Evolutionary conservation across 2,113 vertebrate genomes (phyloP).

Genomic region (Opisthocomus hoazin): DNA sequence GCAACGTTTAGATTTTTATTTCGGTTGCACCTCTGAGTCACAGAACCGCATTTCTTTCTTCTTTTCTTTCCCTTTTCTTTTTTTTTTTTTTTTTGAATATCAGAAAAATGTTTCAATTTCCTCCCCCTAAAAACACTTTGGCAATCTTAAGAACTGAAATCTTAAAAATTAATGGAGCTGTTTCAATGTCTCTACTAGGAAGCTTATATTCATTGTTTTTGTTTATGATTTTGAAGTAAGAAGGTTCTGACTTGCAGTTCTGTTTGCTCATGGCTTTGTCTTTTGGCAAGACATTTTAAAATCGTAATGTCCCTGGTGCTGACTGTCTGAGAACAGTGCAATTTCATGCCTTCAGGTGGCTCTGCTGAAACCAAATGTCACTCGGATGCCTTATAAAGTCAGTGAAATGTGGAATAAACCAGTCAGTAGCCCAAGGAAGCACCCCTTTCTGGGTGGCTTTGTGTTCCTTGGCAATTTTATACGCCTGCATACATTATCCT

Average conservation of each 20-base stretch:
- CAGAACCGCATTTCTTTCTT: neutral
- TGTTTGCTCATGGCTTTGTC: neutral
- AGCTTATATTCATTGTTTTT: neutral
- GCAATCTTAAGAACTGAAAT: neutral
- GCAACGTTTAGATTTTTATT: conserved; percentile 31
- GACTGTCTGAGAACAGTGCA: neutral
- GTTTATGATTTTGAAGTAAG: neutral
- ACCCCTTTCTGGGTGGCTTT: conserved; percentile 51
- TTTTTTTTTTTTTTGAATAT: neutral
- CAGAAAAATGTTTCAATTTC: neutral
- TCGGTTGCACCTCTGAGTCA: conserved; percentile 30
- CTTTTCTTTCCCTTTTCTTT: neutral
- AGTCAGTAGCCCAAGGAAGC: conserved; percentile 33
- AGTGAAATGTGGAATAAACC: conserved; percentile 30
- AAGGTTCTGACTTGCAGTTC: neutral
- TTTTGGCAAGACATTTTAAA: conserved; percentile 1
- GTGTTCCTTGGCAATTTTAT: conserved; percentile 33
- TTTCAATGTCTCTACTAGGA: neutral
- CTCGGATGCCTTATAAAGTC: neutral
- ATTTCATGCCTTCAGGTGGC: conserved; percentile 35
- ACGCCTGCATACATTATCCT: conserved; percentile 33
- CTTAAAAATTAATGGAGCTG: neutral
- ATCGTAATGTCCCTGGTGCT: neutral
- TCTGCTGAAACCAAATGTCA: conserved; percentile 36
- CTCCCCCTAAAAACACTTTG: neutral